A percentile compares a stretch with the other conserved stretches of the same genome.
These are phyloP conservation scores for Hypomecis atomaria DNA, from an alignment of 2,888 invertebrate genomes.

Conservation along the genomic window DNA sequence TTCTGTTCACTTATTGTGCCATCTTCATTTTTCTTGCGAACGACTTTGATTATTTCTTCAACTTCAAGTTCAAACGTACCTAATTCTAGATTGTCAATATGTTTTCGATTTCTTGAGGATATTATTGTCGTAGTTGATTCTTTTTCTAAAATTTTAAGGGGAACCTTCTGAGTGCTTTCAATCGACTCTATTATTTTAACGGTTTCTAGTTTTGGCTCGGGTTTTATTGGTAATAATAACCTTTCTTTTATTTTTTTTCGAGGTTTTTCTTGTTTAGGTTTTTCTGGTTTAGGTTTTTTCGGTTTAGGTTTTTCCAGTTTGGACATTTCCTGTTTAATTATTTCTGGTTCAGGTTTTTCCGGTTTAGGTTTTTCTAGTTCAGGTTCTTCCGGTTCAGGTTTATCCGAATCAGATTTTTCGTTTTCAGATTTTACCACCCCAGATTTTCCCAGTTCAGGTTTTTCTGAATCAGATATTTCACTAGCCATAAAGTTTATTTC, in stretches of 20 bases:
- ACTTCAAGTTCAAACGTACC: slow-evolving; percentile 52
- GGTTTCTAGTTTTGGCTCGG: neutral
- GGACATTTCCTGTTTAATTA: too few relatives aligned
- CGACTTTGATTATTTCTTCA: slow-evolving; percentile 53
- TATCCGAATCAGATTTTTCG: neutral
- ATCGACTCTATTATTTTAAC: neutral
- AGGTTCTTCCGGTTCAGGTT: neutral
- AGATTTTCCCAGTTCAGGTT: neutral
- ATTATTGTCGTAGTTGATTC: slow-evolving; percentile 4
- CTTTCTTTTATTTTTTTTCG: neutral
- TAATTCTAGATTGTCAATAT: slow-evolving; percentile 42
- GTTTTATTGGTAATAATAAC: neutral
- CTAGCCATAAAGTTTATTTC: neutral
- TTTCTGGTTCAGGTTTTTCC: too few relatives aligned
- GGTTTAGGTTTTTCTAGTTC: too few relatives aligned
- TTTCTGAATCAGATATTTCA: neutral
- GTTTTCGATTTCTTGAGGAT: neutral
- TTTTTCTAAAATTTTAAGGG: neutral
- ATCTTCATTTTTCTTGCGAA: slow-evolving; percentile 52
- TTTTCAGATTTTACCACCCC: neutral
- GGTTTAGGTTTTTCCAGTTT: too few relatives aligned
- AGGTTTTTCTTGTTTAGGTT: too few relatives aligned
- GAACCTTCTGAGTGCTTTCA: neutral
- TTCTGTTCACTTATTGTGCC: slow-evolving; percentile 54
- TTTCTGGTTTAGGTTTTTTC: too few relatives aligned